Conservation (phyloP, 2,113 vertebrate species). For the Columbina picui region DNA sequence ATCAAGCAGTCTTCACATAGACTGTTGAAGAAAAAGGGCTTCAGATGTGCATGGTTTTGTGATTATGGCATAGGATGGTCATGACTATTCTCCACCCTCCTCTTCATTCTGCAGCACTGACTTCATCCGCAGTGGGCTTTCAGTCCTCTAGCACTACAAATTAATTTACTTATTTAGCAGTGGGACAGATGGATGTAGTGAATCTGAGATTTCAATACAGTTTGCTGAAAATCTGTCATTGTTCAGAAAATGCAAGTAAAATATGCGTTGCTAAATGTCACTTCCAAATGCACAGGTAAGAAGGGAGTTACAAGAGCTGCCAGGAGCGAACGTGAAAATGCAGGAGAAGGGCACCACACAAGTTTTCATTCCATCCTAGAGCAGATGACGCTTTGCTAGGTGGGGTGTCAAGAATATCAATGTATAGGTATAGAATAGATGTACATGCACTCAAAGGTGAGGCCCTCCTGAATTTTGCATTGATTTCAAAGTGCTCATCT, state of each 20-base stretch:
- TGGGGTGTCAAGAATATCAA: neutral
- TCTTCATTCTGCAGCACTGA: slow-evolving; percentile 20
- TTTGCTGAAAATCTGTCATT: neutral
- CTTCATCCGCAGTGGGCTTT: neutral
- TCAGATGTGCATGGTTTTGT: slow-evolving; percentile 47
- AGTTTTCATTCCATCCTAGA: neutral
- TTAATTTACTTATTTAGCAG: neutral
- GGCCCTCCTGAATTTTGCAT: neutral
- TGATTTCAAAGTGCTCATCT: neutral
- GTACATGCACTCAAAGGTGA: neutral
- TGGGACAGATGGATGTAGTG: neutral
- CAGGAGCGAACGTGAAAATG: neutral
- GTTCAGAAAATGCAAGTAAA: neutral
- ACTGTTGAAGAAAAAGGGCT: slow-evolving; percentile 10
- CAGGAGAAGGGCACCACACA: neutral
- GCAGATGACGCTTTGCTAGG: neutral
- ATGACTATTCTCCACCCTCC: slow-evolving; percentile 33
- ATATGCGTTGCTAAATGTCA: neutral
- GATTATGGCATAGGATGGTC: slow-evolving; percentile 35
- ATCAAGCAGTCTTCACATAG: neutral
- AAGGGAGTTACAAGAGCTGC: neutral
- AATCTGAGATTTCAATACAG: neutral
- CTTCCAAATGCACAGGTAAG: neutral
- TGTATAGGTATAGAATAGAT: neutral
- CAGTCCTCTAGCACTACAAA: neutral